Evolutionary conservation across 2,797 vertebrate genomes (phyloP).

Genomic region (Silurus lanzhouensis): DNA sequence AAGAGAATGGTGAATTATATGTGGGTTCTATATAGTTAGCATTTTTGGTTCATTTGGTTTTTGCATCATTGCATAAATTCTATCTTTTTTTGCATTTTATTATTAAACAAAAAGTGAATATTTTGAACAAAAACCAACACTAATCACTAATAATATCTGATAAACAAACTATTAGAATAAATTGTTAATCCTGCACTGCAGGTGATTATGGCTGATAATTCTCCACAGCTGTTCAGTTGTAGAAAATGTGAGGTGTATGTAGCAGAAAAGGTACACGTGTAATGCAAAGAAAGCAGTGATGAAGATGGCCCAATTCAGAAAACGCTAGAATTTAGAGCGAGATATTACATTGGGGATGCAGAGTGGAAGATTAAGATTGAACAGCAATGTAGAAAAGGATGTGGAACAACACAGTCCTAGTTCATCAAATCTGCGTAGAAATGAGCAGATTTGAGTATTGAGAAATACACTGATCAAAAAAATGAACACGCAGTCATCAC

Average conservation of each 20-base stretch:
- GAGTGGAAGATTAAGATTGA: not conserved
- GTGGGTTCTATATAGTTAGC: not conserved
- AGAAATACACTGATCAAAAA: not conserved
- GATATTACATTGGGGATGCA: not conserved
- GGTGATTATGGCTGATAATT: constrained; percentile 20
- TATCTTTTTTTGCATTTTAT: constrained; percentile 13
- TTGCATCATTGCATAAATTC: constrained; percentile 28
- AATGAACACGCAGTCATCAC: too few relatives aligned
- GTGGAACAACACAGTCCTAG: not conserved
- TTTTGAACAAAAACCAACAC: not conserved
- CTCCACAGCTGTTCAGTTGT: constrained; percentile 4
- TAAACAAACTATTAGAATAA: constrained; percentile 10
- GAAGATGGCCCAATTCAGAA: not conserved
- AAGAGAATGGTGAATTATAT: not conserved
- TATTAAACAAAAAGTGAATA: not conserved
- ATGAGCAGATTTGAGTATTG: not conserved
- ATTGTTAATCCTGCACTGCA: constrained; percentile 13
- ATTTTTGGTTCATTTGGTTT: constrained; percentile 24
- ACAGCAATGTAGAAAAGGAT: not conserved
- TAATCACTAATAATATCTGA: not conserved
- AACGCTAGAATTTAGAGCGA: not conserved
- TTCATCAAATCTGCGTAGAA: not conserved
- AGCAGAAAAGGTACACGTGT: not conserved
- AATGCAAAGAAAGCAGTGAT: not conserved
- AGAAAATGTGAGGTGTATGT: constrained; percentile 1